Evolutionary conservation across 2,888 invertebrate species (phyloP).

Genomic region (Stenodera caucasica): DNA sequence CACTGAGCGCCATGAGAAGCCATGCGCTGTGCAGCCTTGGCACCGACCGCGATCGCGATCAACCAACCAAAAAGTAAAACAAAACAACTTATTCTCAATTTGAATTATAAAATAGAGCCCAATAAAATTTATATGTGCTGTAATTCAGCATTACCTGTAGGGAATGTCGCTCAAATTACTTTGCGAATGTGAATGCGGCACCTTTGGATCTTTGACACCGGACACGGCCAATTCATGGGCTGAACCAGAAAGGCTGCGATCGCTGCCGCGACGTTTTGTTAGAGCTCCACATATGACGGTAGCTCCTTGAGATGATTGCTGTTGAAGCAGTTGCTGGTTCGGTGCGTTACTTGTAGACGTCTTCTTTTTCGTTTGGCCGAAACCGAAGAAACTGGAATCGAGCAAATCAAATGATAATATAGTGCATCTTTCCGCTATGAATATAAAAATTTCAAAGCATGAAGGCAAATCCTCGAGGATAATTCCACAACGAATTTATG

Average conservation of each 20-base stretch:
- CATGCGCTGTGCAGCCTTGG: constrained; percentile 44
- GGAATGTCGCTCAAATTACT: constrained; percentile 86
- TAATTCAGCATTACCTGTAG: constrained; percentile 64
- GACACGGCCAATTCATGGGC: constrained; percentile 80
- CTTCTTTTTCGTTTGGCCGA: constrained; percentile 87
- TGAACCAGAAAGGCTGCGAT: constrained; percentile 81
- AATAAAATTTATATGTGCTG: background rate
- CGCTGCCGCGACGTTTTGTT: constrained; percentile 75
- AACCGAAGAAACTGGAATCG: constrained; percentile 83
- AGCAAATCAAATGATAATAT: no score
- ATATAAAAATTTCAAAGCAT: background rate
- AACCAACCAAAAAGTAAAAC: background rate
- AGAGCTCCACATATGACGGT: constrained; percentile 55
- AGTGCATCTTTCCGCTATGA: background rate
- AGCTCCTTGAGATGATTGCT: constrained; percentile 48
- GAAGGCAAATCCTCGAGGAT: background rate
- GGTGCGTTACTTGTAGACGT: constrained; percentile 61
- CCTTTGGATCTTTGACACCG: constrained; percentile 66
- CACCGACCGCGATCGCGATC: constrained; percentile 16
- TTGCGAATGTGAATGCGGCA: constrained; percentile 87
- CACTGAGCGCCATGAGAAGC: constrained; percentile 44
- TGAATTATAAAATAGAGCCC: background rate
- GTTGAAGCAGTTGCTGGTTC: constrained; percentile 56
- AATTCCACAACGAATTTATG: constrained; percentile 12
- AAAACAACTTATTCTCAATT: background rate